Evolutionary conservation across 1,140 invertebrate genomes (phyloP), one percentile per base, ranked within the genome.

Genomic region (Drosophila saltans): DNA sequence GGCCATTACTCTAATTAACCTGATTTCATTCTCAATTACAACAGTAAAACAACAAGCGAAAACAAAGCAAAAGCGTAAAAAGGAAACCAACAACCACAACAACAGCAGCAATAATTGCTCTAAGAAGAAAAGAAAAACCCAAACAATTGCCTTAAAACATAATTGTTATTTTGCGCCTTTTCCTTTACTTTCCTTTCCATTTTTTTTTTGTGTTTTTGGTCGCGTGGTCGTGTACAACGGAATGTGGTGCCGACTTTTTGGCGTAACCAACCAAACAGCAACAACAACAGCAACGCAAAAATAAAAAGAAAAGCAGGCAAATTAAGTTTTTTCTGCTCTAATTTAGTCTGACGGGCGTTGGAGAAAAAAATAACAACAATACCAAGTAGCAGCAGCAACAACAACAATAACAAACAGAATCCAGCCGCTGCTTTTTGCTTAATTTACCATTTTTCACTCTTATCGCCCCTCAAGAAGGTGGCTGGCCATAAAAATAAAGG

Each of bases 21-120:
- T 89, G 84, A 89, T 89, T 89, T 89, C 85, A 84, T 89, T 89
- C 84, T 84, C 84, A 89, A 89, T 89, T 89, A 89, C 86, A 89
- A 89, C 67, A 73, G 57, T 68, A 80, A 61, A 52, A 52, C 45
- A 52, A 52, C 45, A 52, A 52, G 45, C 60, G 61, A 67, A 72
- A 45, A 64, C 36, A 60, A 77, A 65, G 65, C 66, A 69, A 74
- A 36, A 75, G n/a, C 36, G 61, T 78, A 66, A 76, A 77, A 85
- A 66, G 62, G 57, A 21, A 62, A 59, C 52, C 61, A 73, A 65
- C 61, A 72, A 64, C 61, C 66, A 65, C 61, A 72, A 61, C 67
- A 75, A 66, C 55, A 75, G 40, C 56, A 77, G 43, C 69, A 73
- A 77, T 79, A 79, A 79, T 80, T 73, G 76, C 72, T 65, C 64